These are phyloP conservation scores for Corythornis cristatus DNA, from an alignment of 2,113 vertebrate genomes.

Conservation along the genomic window DNA sequence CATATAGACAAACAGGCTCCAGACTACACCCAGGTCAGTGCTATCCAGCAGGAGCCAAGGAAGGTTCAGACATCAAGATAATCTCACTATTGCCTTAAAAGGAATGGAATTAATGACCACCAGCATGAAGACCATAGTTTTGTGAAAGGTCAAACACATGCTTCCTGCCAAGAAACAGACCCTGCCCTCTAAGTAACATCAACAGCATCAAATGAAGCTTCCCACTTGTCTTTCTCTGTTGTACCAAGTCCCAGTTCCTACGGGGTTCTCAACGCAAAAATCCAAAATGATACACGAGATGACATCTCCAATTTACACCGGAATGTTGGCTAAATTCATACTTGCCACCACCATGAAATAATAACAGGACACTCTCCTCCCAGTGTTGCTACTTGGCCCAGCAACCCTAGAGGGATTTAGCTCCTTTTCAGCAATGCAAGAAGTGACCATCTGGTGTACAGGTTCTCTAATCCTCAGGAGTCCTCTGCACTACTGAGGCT, in stretches of 20 bases:
- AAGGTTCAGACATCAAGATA: conserved; percentile 35
- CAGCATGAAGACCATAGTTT: conserved; percentile 8
- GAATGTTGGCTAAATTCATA: neutral
- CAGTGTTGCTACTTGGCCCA: neutral
- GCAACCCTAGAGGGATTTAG: neutral
- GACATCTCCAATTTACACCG: neutral
- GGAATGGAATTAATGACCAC: conserved; percentile 57
- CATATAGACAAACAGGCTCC: neutral
- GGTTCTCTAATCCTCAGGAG: neutral
- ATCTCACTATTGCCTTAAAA: conserved; percentile 25
- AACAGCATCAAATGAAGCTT: neutral
- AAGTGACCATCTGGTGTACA: neutral
- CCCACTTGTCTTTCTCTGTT: neutral
- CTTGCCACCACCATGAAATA: neutral
- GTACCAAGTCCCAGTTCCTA: neutral
- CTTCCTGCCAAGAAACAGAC: neutral
- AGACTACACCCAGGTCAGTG: conserved; percentile 49
- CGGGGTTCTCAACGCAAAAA: neutral
- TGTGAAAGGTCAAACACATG: conserved; percentile 25
- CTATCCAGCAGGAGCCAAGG: neutral
- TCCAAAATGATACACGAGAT: neutral
- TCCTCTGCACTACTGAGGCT: neutral
- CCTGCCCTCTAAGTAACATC: conserved; percentile 3
- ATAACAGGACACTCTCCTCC: neutral
- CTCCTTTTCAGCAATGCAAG: neutral